These are phyloP conservation scores for Drepana arcuata DNA, from an alignment of 1,140 invertebrate genomes.

Conservation along the genomic window DNA sequence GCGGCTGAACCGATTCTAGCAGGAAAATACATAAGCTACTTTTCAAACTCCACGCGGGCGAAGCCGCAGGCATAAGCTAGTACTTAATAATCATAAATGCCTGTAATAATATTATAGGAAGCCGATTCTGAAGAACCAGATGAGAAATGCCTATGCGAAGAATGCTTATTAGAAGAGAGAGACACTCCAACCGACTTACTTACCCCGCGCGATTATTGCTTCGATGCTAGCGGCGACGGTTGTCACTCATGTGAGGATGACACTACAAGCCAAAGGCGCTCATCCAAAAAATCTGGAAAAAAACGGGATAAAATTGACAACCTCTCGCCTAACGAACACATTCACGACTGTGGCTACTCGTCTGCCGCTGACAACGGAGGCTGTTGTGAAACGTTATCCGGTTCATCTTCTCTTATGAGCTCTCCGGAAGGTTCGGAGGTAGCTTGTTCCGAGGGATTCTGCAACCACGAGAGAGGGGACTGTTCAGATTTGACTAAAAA, in stretches of 20 bases:
- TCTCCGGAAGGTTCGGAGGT: constrained; percentile 89
- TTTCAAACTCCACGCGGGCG: no score
- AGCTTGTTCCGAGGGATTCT: constrained; percentile 87
- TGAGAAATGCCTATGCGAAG: constrained; percentile 62
- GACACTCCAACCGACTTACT: constrained; percentile 57
- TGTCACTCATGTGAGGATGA: constrained; percentile 55
- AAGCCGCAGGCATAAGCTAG: no score
- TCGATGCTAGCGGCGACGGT: constrained; percentile 35
- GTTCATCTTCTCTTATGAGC: constrained; percentile 80
- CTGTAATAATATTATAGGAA: constrained; percentile 47
- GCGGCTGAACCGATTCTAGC: no score
- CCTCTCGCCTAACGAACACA: constrained; percentile 77
- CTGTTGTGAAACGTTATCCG: constrained; percentile 74
- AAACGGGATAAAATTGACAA: constrained; percentile 58
- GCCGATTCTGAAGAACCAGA: constrained; percentile 62
- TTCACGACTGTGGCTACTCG: constrained; percentile 88
- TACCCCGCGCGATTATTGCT: constrained; percentile 40
- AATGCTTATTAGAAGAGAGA: constrained; percentile 53
- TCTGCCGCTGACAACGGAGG: constrained; percentile 83
- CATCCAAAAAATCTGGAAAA: constrained; percentile 42
- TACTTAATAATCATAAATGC: no score
- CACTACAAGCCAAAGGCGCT: constrained; percentile 28
- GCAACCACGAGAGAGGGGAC: constrained; percentile 79
- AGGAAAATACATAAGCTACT: no score
- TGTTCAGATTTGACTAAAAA: constrained; percentile 64